A percentile compares a stretch with the other conserved stretches of the same genome.
These are phyloP conservation scores for Sialis fuliginosa DNA, from an alignment of 2,888 invertebrate genomes.

Conservation along the genomic window DNA sequence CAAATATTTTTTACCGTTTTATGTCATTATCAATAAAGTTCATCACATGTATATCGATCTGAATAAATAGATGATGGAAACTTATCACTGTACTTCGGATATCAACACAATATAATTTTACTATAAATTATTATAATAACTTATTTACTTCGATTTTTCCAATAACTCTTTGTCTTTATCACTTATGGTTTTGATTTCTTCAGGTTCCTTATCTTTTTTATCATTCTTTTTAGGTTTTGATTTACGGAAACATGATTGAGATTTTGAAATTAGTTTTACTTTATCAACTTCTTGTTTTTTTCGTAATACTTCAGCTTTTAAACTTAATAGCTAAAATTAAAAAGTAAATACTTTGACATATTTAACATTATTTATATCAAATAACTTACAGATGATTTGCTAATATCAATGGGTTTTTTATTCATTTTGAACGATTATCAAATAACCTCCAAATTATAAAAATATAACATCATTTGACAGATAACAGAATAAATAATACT, in stretches of 20 bases:
- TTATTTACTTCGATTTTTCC: conserved; percentile 25
- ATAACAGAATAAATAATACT: too few relatives aligned
- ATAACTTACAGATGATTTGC: conserved; percentile 33
- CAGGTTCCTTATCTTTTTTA: conserved; percentile 21
- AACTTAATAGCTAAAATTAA: conserved; percentile 42
- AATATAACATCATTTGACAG: too few relatives aligned
- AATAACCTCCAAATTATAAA: too few relatives aligned
- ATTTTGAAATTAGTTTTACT: conserved; percentile 35
- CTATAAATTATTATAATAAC: conserved; percentile 11
- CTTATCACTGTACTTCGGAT: too few relatives aligned
- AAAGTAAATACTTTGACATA: conserved; percentile 1
- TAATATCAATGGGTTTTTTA: conserved; percentile 20
- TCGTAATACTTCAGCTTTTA: conserved; percentile 76
- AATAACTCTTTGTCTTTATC: conserved; percentile 20
- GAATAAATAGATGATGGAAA: too few relatives aligned
- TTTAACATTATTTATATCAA: neutral
- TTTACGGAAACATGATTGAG: conserved; percentile 31
- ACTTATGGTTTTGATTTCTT: conserved; percentile 12
- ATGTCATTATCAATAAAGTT: too few relatives aligned
- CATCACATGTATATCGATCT: too few relatives aligned
- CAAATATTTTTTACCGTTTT: too few relatives aligned
- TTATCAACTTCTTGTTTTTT: conserved; percentile 71
- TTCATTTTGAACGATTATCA: neutral
- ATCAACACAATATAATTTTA: too few relatives aligned
- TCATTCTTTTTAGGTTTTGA: conserved; percentile 21